Base-by-base conservation (phyloP, 2,888 invertebrate species). In the Agrotis puta region DNA sequence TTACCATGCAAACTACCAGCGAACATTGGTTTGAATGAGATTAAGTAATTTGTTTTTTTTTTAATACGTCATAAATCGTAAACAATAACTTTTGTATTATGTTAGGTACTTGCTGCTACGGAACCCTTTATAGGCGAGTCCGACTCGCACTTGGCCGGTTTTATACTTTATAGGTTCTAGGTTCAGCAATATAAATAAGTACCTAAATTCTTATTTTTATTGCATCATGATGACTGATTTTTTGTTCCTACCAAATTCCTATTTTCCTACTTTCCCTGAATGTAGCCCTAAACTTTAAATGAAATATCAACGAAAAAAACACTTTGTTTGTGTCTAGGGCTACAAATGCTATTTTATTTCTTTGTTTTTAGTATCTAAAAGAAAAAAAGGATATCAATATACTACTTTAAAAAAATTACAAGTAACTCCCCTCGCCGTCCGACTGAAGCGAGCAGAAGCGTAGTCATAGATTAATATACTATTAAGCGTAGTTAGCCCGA, bases 331-430 rank as follows among this genome's bases (percentile, higher is more conserved):
- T 24, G 22, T 53, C 11, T 24, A 13, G 3, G 22, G 14, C 11
- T 33, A 20, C 14, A 14, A 50, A 45, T 33, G 54, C 43, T 22
- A 45, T 56, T 56, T 72, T 74, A 22, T 56, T 76, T 57, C 56
- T 50, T 50, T 50, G 20, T 33, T 7, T 22, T n/a, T 53, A 14
- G 2, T 14, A 56, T 43, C 16, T 62, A 57, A 33, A 24, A 57
- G n/a, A n/a, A 18, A 50, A 66, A 76, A 69, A 53, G 27, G 39
- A 47, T 48, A 59, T 50, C 57, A 75, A 71, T 33, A 53, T 62
- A 51, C 45, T 50, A 69, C 14, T 27, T 1, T 20, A 67, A 66
- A 63, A 61, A 24, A 27, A 58, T 43, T 22, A 56, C 45, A 22
- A 54, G 22, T n/a, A 20, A 45, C 18, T 51, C 33, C 24, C n/a